Percentiles rank a stretch among this genome's conserved stretches.
These are phyloP conservation scores for Nebria ingens DNA, from an alignment of 1,140 invertebrate genomes.

Conservation along the genomic window DNA sequence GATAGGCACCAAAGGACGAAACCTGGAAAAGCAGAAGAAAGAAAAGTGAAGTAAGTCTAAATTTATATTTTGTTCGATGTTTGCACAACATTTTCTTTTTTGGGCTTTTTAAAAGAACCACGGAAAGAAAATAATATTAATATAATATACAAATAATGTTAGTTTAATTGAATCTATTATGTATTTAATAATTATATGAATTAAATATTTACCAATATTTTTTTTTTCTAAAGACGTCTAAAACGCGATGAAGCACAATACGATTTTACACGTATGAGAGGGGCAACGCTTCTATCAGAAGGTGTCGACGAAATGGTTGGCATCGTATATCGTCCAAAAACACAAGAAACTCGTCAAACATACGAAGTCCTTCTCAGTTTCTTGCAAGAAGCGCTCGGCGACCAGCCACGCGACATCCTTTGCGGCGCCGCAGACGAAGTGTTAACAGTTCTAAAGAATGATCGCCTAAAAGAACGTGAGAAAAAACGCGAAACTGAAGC, in stretches of 20 bases:
- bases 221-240: slow-evolving; percentile 48
- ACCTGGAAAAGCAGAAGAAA: slow-evolving; percentile 80
- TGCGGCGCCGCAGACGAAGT: slow-evolving; percentile 99
- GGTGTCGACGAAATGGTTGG: slow-evolving; percentile 87
- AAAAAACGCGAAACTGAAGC: slow-evolving; percentile 87
- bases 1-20: slow-evolving; percentile 82
- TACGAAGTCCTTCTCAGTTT: slow-evolving; percentile 94
- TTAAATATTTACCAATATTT: too few species aligned
- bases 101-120: too few species aligned
- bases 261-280: slow-evolving; percentile 84
- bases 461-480: slow-evolving; percentile 86
- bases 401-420: slow-evolving; percentile 92
- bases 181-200: background rate
- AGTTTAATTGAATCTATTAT: background rate
- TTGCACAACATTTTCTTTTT: slow-evolving; percentile 5
- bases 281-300: slow-evolving; percentile 74
- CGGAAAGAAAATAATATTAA: too few species aligned
- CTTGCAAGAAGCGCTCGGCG: slow-evolving; percentile 94
- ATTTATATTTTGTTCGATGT: background rate
- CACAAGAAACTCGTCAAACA: slow-evolving; percentile 93
- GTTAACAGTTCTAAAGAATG: slow-evolving; percentile 88
- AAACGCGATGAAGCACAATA: slow-evolving; percentile 87
- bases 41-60: slow-evolving; percentile 74
- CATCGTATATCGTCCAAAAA: slow-evolving; percentile 92
- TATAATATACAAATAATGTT: slow-evolving; percentile 1